Percentiles rank a stretch among this genome's conserved stretches.
Conservation (phyloP, 2,113 vertebrate species). For the Eretmochelys imbricata region DNA sequence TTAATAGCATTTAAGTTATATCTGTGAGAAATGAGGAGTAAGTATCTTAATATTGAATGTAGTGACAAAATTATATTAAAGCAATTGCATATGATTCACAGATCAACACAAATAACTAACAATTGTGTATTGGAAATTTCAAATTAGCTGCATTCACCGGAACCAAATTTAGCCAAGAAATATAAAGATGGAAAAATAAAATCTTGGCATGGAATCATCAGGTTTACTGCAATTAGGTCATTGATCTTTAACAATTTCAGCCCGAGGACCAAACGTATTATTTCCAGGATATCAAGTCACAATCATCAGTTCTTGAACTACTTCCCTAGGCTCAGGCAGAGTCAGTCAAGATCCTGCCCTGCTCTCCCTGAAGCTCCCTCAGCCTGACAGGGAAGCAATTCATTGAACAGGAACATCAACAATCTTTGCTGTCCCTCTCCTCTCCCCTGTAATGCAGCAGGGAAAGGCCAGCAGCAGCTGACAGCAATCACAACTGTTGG, state of each 20-base stretch:
- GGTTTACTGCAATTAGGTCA: background rate
- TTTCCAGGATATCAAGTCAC: background rate
- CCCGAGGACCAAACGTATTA: background rate
- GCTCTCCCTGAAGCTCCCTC: background rate
- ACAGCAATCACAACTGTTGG: background rate
- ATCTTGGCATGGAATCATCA: background rate
- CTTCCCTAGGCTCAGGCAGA: background rate
- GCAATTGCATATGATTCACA: background rate
- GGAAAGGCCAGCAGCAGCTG: background rate
- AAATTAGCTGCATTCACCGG: background rate
- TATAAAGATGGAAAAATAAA: background rate
- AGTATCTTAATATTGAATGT: background rate
- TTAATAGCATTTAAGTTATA: background rate
- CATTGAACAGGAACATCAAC: fast-evolving
- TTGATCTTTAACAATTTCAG: background rate
- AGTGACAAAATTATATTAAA: background rate
- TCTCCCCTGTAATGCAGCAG: background rate
- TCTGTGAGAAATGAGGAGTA: background rate
- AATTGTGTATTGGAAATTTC: background rate
- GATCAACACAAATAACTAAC: background rate
- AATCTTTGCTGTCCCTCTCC: background rate
- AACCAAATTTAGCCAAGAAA: background rate
- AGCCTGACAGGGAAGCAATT: background rate
- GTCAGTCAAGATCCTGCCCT: background rate
- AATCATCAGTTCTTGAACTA: background rate